These are phyloP conservation scores for Xanthorhoe designata DNA, from an alignment of 2,888 invertebrate species.

Conservation along the genomic window DNA sequence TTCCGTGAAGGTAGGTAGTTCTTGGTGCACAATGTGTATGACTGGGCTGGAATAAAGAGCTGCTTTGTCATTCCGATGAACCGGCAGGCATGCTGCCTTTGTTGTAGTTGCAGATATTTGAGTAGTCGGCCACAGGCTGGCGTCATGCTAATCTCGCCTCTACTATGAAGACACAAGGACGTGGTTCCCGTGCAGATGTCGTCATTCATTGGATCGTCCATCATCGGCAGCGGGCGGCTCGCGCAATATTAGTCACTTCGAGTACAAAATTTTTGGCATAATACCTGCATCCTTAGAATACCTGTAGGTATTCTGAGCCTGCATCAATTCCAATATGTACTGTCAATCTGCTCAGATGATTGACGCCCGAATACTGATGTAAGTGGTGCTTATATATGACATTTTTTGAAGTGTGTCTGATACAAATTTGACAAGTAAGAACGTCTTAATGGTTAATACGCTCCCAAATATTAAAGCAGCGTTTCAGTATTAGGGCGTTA, in stretches of 20 bases:
- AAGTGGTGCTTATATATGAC: no score
- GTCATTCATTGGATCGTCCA: constrained; percentile 6
- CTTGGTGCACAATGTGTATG: background rate
- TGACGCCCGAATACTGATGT: no score
- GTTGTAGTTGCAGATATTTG: constrained; percentile 6
- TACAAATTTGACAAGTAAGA: no score
- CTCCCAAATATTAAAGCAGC: no score
- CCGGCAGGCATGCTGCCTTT: background rate
- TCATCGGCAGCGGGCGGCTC: constrained; percentile 2
- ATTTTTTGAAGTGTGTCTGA: no score
- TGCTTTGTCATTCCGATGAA: constrained; percentile 4
- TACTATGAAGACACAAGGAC: background rate
- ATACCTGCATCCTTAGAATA: no score
- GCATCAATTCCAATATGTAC: background rate
- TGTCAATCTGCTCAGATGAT: constrained; percentile 1
- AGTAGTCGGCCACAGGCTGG: background rate
- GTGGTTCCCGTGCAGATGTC: constrained; percentile 1
- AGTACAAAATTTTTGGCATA: background rate
- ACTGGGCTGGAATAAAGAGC: background rate
- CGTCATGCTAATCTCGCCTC: background rate
- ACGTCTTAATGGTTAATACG: no score
- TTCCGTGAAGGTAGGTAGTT: background rate
- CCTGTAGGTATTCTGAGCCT: no score
- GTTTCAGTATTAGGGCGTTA: no score
- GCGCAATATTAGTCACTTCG: background rate